Evolutionary conservation across 2,113 vertebrate species (phyloP), one percentile per base, ranked within the genome.

Genomic region (Furnarius figulus): DNA sequence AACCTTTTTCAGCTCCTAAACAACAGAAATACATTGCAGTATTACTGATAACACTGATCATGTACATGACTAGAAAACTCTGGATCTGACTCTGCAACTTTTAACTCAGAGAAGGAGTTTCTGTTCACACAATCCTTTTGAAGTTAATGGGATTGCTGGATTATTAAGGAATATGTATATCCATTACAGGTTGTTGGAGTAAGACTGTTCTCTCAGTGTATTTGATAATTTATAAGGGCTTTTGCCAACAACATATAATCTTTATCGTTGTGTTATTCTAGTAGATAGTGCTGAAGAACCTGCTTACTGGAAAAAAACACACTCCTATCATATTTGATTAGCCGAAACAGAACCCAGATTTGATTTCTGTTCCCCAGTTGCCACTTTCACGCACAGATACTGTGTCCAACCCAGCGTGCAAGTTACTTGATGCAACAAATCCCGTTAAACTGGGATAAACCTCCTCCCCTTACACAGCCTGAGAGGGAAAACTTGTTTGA

Each of bases 1-100:
- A 91, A 89, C 62, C 33, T 66, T 84, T 95, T 77, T 81, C 88
- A 93, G 76, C 84, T 89, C 85, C 82, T 90, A 59, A 94, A 91
- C 78, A 87, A 76, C 82, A 91, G 85, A 95, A 87, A 87, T 47
- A 72, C 42, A 76, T 44, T 71, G 87, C 75, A 77, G 59, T 23
- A 35, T 88, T 88, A 94, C 92, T 70, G 70, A 73, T 73, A 40
- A 85, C 71, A 62, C 81, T 44, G 82, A 50, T 47, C 39, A 31
- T 4, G 17, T 39, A 17, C 49, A n/a, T 31, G 35, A 9, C 61
- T 42, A 50, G 68, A 89, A 44, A 78, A 89, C 31, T 61, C 71
- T 89, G 59, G 44, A 39, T 92, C 82, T 85, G 78, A 94, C 78
- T 73, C 40, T 40, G 71, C 81, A 94, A 63, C 87, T 94, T 94